A percentile compares a stretch with the other conserved stretches of the same genome.
phyloP scores from a whole-genome alignment of 2,113 vertebrate species.

The Sigmodon hispidus region DNA sequence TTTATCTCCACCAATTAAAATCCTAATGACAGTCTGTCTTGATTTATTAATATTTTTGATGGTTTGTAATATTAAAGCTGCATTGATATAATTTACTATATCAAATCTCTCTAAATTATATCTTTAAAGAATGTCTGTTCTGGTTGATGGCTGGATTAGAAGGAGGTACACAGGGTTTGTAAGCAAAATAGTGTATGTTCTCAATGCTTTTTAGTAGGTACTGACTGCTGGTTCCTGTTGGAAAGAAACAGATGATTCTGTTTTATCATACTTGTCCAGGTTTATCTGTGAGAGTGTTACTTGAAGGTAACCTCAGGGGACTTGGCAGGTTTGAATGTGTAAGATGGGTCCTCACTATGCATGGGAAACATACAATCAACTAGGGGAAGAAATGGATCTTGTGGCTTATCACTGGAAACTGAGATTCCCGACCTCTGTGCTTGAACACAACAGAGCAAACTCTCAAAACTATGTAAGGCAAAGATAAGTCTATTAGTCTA shows the following conservation, averaged over 20 bases:
- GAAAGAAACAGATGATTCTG: background rate
- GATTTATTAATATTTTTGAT: background rate
- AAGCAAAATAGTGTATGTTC: background rate
- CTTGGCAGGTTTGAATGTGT: fast-evolving
- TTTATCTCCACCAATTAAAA: background rate
- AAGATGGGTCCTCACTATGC: background rate
- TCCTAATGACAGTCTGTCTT: background rate
- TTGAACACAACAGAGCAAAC: background rate
- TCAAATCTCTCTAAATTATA: background rate
- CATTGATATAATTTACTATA: background rate
- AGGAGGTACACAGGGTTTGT: background rate
- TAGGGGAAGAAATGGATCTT: background rate
- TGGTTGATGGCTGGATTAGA: background rate
- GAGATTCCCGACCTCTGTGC: no score
- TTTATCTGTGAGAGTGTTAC: background rate
- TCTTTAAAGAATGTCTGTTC: background rate
- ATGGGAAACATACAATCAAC: background rate
- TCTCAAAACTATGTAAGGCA: no score
- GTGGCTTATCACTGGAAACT: background rate
- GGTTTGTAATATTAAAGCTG: background rate
- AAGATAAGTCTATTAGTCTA: background rate
- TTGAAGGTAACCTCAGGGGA: background rate
- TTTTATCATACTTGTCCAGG: background rate
- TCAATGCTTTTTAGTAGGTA: no score
- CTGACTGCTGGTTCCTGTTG: background rate